Conservation (phyloP, 2,888 invertebrate genomes). For the Eretmocerus hayati region DNA sequence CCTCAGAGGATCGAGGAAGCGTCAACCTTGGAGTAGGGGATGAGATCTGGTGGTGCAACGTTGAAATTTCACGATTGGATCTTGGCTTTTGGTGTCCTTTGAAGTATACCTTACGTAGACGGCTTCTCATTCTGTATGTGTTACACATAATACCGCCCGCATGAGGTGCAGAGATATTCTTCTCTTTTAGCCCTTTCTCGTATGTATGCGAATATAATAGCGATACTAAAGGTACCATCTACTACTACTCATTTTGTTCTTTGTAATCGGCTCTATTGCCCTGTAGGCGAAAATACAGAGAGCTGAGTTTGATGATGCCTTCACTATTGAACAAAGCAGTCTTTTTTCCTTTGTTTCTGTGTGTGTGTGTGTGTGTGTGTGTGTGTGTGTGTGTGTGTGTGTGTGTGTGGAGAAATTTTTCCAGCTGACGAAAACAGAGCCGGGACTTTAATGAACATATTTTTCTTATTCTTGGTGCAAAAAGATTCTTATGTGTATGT, state of each 20-base stretch:
- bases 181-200: too few relatives aligned
- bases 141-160: too few relatives aligned
- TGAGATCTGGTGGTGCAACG: conserved; percentile 1
- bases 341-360: not conserved
- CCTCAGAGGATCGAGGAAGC: too few relatives aligned
- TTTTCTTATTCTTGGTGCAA: not conserved
- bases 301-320: not conserved
- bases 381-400: too few relatives aligned
- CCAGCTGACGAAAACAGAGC: not conserved
- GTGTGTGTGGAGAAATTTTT: too few relatives aligned
- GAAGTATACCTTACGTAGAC: conserved; percentile 2
- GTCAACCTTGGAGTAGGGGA: not conserved
- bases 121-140: too few relatives aligned
- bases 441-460: not conserved
- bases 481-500: too few relatives aligned
- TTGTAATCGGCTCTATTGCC: not conserved
- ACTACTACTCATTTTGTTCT: not conserved
- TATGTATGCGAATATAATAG: not conserved
- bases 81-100: conserved; percentile 1
- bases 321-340: not conserved
- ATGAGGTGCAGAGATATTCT: too few relatives aligned
- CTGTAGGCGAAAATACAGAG: too few relatives aligned
- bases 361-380: too few relatives aligned
- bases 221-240: not conserved
- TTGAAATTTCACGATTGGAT: conserved; percentile 11